These are phyloP conservation scores for Gallinago media DNA, from an alignment of 2,113 vertebrate species.

Conservation along the genomic window DNA sequence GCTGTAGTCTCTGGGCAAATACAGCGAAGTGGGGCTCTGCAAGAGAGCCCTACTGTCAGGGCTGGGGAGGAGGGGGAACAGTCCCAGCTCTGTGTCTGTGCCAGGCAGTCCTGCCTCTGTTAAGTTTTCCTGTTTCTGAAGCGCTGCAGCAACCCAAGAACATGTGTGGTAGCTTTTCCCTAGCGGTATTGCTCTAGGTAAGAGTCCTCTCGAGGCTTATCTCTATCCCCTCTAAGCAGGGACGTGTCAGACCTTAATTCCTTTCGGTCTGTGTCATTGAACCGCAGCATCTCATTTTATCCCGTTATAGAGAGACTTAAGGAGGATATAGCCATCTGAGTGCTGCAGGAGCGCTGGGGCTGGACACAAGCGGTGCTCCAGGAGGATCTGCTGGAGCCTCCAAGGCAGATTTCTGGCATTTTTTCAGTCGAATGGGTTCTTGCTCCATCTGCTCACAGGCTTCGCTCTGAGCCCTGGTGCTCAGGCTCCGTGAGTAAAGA, in stretches of 20 bases:
- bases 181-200: neutral
- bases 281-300: constrained; percentile 53
- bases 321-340: neutral
- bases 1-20: neutral
- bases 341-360: neutral
- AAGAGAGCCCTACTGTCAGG: neutral
- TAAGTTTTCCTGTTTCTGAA: neutral
- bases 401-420: neutral
- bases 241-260: constrained; percentile 56
- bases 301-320: constrained; percentile 41
- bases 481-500: neutral
- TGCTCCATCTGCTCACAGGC: neutral
- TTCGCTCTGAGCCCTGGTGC: neutral
- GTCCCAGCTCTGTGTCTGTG: fast-evolving
- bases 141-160: neutral
- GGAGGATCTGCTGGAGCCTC: neutral
- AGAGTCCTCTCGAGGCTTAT: constrained; percentile 18
- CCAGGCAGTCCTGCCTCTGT: neutral
- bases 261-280: constrained; percentile 34
- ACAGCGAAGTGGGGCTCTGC: neutral
- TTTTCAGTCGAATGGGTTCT: neutral
- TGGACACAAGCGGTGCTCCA: neutral
- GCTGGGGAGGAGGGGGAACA: too few species aligned
- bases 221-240: constrained; percentile 51
- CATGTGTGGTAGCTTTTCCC: neutral